Conservation (phyloP, 2,888 invertebrate species). For the Nysson spinosus region DNA sequence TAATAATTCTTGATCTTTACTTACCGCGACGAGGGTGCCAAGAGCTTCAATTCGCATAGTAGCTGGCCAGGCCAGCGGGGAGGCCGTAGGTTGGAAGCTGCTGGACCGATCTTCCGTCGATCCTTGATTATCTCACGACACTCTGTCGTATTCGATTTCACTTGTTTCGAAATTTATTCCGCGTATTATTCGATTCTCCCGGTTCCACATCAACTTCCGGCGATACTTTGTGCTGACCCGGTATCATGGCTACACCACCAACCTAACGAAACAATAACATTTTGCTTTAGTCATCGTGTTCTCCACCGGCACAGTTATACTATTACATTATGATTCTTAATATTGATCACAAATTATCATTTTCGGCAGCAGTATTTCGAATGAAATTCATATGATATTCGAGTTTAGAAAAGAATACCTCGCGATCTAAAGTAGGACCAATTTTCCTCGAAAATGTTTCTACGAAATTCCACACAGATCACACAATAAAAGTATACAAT, state of each 20-base stretch:
- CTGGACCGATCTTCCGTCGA: conserved; percentile 68
- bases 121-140: conserved; percentile 62
- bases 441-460: too few species aligned
- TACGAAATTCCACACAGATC: too few species aligned
- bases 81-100: conserved; percentile 75
- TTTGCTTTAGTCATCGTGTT: background rate
- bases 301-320: too few species aligned
- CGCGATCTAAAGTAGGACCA: too few species aligned
- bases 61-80: conserved; percentile 82
- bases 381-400: too few species aligned
- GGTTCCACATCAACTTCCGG: conserved; percentile 68
- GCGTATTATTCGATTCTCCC: conserved; percentile 62
- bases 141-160: conserved; percentile 44
- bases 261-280: conserved; percentile 47
- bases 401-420: too few species aligned
- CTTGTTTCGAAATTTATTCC: conserved; percentile 40
- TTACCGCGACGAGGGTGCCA: conserved; percentile 88
- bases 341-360: too few species aligned
- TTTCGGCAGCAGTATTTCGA: too few species aligned
- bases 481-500: too few species aligned
- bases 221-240: conserved; percentile 63
- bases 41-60: conserved; percentile 89
- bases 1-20: conserved; percentile 64
- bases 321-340: too few species aligned
- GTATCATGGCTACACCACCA: conserved; percentile 68